A percentile compares a stretch with the other conserved stretches of the same genome.
These are phyloP conservation scores for Muscicapa adusta DNA, from an alignment of 2,113 vertebrate species.

Conservation along the genomic window DNA sequence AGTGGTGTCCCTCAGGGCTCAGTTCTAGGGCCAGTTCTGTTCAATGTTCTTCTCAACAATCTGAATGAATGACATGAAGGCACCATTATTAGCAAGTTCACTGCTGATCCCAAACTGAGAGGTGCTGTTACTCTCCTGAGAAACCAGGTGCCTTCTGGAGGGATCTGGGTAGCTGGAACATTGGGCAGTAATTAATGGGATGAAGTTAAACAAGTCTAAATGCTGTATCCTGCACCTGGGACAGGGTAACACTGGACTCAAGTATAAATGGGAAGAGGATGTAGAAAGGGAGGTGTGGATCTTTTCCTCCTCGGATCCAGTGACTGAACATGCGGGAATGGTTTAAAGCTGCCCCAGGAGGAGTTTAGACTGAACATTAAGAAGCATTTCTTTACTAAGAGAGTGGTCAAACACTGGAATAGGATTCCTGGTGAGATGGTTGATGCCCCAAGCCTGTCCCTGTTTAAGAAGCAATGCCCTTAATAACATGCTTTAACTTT, in stretches of 20 bases:
- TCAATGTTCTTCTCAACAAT: accelerated
- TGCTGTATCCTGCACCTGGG: not conserved
- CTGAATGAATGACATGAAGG: not conserved
- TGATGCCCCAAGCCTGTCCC: not conserved
- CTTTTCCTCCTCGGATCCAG: not conserved
- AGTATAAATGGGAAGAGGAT: not conserved
- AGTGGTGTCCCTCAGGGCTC: not conserved
- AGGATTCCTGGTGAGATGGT: not conserved
- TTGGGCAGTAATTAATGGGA: not conserved
- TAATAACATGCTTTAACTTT: not conserved
- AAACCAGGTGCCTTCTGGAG: not conserved
- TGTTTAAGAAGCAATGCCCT: not conserved
- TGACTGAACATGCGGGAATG: not conserved
- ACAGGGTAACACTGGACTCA: not conserved
- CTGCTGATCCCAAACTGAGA: not conserved
- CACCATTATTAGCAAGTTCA: not conserved
- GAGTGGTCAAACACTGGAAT: not conserved
- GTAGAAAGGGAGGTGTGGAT: not conserved
- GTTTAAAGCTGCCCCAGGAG: not conserved
- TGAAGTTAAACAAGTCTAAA: not conserved
- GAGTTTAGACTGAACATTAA: not conserved
- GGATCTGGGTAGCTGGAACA: not conserved
- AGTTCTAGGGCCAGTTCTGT: not conserved
- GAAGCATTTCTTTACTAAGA: not conserved
- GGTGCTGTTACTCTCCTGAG: not conserved